phyloP scores from a whole-genome alignment of 1,140 invertebrate species.

The Zaprionus davidi region DNA sequence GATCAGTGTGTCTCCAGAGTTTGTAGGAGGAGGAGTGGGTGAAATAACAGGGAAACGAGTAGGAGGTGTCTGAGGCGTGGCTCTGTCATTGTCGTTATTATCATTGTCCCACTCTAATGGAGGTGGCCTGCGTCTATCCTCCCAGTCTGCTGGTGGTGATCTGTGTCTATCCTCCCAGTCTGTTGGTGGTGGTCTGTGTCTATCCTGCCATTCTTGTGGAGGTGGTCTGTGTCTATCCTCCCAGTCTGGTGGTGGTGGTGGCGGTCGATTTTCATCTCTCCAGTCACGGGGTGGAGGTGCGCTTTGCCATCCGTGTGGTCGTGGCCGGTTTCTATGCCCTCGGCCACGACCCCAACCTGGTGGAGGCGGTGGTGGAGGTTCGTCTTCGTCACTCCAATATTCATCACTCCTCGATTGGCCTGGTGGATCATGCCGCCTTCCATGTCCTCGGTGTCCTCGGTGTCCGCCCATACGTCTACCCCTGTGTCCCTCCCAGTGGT shows the following conservation, averaged over 20 bases:
- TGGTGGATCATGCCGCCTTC: background rate
- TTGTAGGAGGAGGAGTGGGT: slow-evolving; percentile 23
- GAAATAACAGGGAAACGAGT: background rate
- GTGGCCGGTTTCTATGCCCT: background rate
- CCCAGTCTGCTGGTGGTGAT: background rate
- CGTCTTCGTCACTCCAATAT: background rate
- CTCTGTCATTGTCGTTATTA: background rate
- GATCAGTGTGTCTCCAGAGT: slow-evolving; percentile 35
- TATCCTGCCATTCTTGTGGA: background rate
- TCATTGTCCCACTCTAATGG: background rate
- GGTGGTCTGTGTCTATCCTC: background rate
- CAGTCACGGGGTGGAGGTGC: background rate
- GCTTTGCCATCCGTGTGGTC: too few relatives aligned
- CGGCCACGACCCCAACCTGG: background rate
- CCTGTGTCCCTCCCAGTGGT: background rate
- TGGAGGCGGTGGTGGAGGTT: background rate
- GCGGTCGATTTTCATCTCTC: background rate
- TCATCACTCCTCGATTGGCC: background rate
- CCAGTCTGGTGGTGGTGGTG: background rate
- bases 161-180: background rate
- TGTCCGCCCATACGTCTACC: background rate
- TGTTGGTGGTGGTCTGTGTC: background rate
- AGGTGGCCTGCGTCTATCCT: background rate
- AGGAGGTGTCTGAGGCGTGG: background rate
- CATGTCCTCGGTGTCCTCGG: background rate